Conservation (phyloP, 2,888 invertebrate genomes). For the Aromia moschata region DNA sequence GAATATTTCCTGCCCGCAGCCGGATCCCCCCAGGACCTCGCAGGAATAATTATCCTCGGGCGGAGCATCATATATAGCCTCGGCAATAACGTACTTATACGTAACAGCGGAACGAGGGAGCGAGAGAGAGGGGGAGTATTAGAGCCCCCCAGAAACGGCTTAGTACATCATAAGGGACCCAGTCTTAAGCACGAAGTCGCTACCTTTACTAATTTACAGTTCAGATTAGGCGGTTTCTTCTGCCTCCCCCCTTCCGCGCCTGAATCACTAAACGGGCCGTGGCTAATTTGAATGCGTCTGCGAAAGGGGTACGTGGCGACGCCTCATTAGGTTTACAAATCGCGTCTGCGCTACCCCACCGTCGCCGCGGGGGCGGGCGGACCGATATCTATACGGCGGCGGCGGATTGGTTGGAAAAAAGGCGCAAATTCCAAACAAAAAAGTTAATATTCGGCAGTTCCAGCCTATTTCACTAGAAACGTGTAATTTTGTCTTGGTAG, state of each 20-base stretch:
- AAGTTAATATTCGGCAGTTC: too few species aligned
- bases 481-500: too few species aligned
- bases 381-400: too few species aligned
- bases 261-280: conserved; percentile 35
- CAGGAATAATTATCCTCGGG: conserved; percentile 21
- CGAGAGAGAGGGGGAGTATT: too few species aligned
- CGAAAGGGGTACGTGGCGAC: conserved; percentile 27
- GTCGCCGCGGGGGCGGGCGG: too few species aligned
- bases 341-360: too few species aligned
- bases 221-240: conserved; percentile 33
- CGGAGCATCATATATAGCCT: conserved; percentile 10
- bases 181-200: conserved; percentile 45
- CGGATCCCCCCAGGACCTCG: not conserved
- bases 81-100: conserved; percentile 35
- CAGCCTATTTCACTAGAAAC: too few species aligned
- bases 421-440: too few species aligned
- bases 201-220: conserved; percentile 44
- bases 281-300: conserved; percentile 39
- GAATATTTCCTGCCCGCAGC: too few species aligned
- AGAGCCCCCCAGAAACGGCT: conserved; percentile 45
- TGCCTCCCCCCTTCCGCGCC: too few species aligned
- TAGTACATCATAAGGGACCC: conserved; percentile 49
- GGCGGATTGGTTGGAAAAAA: too few species aligned
- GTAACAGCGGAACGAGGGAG: too few species aligned
- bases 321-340: conserved; percentile 33